Evolutionary conservation across 2,888 invertebrate genomes (phyloP), one percentile per base, ranked within the genome.

Genomic region (Epinotia ramella): DNA sequence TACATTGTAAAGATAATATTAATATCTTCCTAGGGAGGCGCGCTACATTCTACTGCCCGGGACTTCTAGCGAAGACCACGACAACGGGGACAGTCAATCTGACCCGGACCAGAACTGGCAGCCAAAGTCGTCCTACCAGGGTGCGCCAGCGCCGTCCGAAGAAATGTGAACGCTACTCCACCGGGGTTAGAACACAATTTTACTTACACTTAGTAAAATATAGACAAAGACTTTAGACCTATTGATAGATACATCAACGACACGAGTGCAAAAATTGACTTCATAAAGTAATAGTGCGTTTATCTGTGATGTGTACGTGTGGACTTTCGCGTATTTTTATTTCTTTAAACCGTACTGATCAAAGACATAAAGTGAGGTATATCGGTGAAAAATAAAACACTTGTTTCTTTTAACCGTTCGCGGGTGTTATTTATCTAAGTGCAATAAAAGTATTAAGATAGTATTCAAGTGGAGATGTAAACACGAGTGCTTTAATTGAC

Each of bases 1-100:
- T 44, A 44, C 44, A 33, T 44, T 44, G 44, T 13, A 13, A 13
- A 33, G 28, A 11, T n/a, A 18, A 53, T n/a, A 20, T 57, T 13
- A 13, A 80, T 82, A 59, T 81, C 76, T 78, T 81, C 80, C 70
- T 89, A 93, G 93, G 79, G 84, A 88, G 40, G 85, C 89, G 28
- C 85, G 88, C 0, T 93, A 93, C 83, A 89, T 89, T 49, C 80
- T 86, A 2, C 86, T 93, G 3, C 90, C 90, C 0, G 93, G 93
- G 0, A 87, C 83, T 0, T 84, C 81, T 2, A 79, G 82, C 6
- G 81, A 86, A 6, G 68, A 79, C 6, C 80, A 81, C 16, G 80
- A 83, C 3, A 76, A 77, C 0, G 75, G 78, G 9, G 78, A 78
- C 11, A 64, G 44, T 18, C 73, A 28, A 7, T 75, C 73, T 20